Conservation (phyloP, 1,140 invertebrate species). For the Ips typographus region DNA sequence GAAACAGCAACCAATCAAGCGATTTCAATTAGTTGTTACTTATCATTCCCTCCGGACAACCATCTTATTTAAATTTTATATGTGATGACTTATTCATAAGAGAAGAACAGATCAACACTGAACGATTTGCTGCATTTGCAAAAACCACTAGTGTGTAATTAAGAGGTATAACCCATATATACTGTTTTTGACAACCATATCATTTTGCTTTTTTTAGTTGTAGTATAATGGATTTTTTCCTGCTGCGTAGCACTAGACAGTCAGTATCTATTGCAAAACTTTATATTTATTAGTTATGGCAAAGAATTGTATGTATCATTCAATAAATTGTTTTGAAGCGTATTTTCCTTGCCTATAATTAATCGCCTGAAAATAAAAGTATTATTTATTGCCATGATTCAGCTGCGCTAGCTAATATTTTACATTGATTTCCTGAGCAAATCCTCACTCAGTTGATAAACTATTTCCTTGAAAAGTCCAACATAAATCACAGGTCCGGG, state of each 20-base stretch:
- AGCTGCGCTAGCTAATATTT: no score
- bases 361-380: constrained; percentile 1
- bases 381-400: neutral
- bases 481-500: neutral
- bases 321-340: constrained; percentile 2
- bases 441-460: no score
- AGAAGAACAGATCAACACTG: no score
- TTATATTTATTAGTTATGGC: neutral
- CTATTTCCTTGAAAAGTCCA: neutral
- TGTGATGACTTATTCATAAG: no score
- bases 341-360: constrained; percentile 1
- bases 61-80: no score
- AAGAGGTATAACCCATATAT: neutral
- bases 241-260: neutral
- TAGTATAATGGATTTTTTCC: neutral
- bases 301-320: neutral
- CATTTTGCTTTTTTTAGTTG: neutral
- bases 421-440: no score
- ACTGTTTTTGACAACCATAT: constrained; percentile 9
- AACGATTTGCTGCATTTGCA: neutral
- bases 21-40: neutral
- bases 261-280: neutral
- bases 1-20: neutral
- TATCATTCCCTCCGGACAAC: neutral
- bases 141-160: neutral